Evolutionary conservation across 2,888 invertebrate species (phyloP).

Genomic region (Opisthograptis luteolata): DNA sequence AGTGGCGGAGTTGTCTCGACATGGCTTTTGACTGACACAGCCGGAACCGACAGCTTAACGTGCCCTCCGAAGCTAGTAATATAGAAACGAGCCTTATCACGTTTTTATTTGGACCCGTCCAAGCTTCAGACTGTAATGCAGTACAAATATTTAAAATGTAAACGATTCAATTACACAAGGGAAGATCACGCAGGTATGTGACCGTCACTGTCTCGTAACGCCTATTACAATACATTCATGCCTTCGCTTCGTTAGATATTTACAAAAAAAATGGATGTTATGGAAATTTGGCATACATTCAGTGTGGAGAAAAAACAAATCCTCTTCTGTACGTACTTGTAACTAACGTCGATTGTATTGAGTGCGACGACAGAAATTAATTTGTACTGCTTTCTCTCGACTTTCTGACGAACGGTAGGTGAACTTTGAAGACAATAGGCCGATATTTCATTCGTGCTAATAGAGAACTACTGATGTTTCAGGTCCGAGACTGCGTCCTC

Average conservation of each 20-base stretch:
- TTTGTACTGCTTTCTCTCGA: too few species aligned
- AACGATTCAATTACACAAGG: background rate
- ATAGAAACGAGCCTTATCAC: too few species aligned
- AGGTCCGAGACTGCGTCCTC: background rate
- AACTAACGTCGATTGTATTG: too few species aligned
- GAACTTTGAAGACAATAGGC: background rate
- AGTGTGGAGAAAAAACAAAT: too few species aligned
- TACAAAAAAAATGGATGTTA: conserved; percentile 1
- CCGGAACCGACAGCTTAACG: too few species aligned
- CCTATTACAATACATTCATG: background rate
- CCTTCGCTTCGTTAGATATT: background rate
- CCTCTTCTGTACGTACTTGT: too few species aligned
- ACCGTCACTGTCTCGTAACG: background rate
- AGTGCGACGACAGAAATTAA: too few species aligned
- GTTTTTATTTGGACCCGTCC: too few species aligned
- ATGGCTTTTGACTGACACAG: too few species aligned
- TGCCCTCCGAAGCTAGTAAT: too few species aligned
- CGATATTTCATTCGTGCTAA: background rate
- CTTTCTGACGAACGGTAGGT: background rate
- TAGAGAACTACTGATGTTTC: background rate
- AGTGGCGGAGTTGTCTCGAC: too few species aligned
- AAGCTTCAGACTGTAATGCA: too few species aligned
- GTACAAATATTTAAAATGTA: conserved; percentile 24
- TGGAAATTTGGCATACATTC: background rate
- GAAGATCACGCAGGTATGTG: background rate